These are phyloP conservation scores for Rhagophthalmus giganteus DNA, from an alignment of 2,888 invertebrate species.

Conservation along the genomic window DNA sequence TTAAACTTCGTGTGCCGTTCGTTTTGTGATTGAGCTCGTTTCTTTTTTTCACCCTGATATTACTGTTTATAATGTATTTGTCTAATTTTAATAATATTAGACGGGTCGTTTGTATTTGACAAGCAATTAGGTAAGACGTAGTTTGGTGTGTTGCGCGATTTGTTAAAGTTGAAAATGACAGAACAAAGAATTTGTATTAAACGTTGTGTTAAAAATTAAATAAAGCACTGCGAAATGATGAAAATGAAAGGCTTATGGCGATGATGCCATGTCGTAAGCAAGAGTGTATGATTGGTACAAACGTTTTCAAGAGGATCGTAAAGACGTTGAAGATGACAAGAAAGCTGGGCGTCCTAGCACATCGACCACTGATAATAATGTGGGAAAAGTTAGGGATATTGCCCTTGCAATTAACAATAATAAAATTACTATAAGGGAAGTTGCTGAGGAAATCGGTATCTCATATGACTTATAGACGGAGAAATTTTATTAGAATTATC, in stretches of 20 bases:
- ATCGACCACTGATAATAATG: not conserved
- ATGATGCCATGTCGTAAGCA: not conserved
- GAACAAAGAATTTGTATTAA: not conserved
- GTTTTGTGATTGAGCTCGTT: not conserved
- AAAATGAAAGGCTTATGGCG: not conserved
- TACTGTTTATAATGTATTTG: not conserved
- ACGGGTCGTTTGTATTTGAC: not conserved
- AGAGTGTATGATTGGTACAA: not conserved
- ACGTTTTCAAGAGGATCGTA: not conserved
- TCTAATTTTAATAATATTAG: not conserved
- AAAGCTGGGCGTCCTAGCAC: not conserved
- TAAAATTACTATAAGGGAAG: not conserved
- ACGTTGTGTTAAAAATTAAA: not conserved
- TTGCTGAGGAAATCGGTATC: not conserved
- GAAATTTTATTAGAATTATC: no score
- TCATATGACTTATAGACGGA: no score
- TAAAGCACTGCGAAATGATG: not conserved
- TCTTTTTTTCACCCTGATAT: not conserved
- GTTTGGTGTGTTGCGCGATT: not conserved
- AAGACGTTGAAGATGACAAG: no score
- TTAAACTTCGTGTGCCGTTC: not conserved
- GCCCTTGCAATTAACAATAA: not conserved
- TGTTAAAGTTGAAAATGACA: not conserved
- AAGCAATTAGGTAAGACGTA: not conserved
- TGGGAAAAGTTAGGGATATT: not conserved